Evolutionary conservation across 2,113 vertebrate species (phyloP), one percentile per base, ranked within the genome.

Genomic region (Stegostoma tigrinum): DNA sequence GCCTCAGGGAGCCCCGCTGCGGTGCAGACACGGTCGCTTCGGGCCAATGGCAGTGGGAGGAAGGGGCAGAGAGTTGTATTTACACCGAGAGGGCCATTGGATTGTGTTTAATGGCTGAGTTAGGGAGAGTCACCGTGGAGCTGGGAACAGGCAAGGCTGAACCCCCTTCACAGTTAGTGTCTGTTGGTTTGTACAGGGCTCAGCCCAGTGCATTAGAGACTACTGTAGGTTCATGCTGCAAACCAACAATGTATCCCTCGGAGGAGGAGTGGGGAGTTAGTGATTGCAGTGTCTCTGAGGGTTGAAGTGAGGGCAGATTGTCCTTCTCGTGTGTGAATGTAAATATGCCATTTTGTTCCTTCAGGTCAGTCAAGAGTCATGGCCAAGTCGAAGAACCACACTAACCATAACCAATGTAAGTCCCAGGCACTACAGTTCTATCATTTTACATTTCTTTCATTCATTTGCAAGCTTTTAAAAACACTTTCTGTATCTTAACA

Each of bases 311-410:
- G 72, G 27, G n/a, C 15, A 42, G 78, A 14, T 48, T 48, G 48
- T 48, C 48, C 48, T 48, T 48, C 2, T 48, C 4, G 17, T 45
- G 80, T 17, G 17, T 45, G 8, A 23, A 38, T 61, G 14, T 64
- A 38, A 64, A 67, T 93, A 17, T 93, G 6, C 30, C 19, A 38
- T n/a, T 66, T 93, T n/a, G 38, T 17, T 93, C 61, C 66, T 93
- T n/a, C 89, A 93, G 89, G 30, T 93, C 61, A 42, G 5, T 66
- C 21, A 3, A 72, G 23, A 72, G 68, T 95, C 96, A 99, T 99
- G 99, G 99, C 99, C 48, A 99, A 99, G 98, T 99, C 99, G 17
- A 99, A 99, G 98, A 99, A 99, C 97, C 99, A 99, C 97, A 99
- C 99, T 96, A 98, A 98, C 83, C 99, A 99, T 97, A 99, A 99